phyloP scores from a whole-genome alignment of 2,888 invertebrate species.

The Cosmorhoe ocellata region DNA sequence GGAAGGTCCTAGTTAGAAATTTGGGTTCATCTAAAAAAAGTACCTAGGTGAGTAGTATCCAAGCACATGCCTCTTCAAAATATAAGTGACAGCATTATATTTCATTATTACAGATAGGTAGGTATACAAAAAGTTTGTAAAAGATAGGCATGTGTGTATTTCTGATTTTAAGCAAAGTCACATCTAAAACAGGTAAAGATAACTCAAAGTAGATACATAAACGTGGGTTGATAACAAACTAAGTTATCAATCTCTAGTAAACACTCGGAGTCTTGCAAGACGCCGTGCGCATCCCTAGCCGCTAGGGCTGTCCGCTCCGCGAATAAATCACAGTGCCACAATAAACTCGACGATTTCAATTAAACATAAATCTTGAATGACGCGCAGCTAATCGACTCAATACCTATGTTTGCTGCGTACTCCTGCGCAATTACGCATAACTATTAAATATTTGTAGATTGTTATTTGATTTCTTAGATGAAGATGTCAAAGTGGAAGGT shows the following conservation, averaged over 20 bases:
- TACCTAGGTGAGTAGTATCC: no score
- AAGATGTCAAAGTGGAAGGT: constrained; percentile 2
- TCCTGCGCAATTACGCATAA: constrained; percentile 16
- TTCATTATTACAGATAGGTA: no score
- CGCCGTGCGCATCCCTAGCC: constrained; percentile 21
- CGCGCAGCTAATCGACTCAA: constrained; percentile 67
- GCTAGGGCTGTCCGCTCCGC: constrained; percentile 39
- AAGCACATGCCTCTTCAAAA: no score
- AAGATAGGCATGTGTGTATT: no score
- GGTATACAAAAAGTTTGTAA: no score
- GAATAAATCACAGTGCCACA: constrained; percentile 72
- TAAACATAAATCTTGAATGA: constrained; percentile 76
- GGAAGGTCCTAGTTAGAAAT: no score
- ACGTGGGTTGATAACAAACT: no score
- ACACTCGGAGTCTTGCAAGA: background rate
- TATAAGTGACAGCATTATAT: no score
- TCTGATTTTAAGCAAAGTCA: no score
- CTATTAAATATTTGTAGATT: constrained; percentile 10
- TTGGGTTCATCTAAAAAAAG: no score
- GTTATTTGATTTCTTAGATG: constrained; percentile 8
- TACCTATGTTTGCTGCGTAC: constrained; percentile 46
- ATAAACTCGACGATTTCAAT: constrained; percentile 76
- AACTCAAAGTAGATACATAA: background rate
- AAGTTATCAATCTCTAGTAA: no score
- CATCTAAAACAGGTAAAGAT: no score